Conservation (phyloP, 2,888 invertebrate genomes). For the Pimpla rufipes region DNA sequence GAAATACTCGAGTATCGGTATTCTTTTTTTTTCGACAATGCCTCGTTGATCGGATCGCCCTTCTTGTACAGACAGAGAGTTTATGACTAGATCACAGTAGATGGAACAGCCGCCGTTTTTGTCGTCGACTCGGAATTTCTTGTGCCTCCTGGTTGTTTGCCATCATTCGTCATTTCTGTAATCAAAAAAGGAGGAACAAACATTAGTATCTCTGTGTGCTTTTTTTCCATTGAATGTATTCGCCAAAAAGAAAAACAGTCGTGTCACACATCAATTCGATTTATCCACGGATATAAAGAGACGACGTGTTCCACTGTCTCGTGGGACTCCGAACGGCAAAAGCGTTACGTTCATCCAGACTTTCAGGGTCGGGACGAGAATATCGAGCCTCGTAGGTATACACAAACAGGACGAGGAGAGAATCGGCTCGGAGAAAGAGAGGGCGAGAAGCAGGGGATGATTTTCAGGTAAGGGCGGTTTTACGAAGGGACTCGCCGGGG, state of each 20-base stretch:
- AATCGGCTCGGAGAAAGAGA: conserved; percentile 34
- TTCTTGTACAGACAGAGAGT: conserved; percentile 71
- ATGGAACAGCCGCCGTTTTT: conserved; percentile 77
- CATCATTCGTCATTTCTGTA: conserved; percentile 74
- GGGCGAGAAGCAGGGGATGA: conserved; percentile 79
- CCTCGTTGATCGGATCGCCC: conserved; percentile 58
- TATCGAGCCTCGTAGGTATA: conserved; percentile 60
- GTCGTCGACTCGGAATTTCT: conserved; percentile 61
- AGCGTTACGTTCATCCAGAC: conserved; percentile 66
- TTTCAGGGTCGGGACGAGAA: conserved; percentile 58
- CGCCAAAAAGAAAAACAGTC: neutral
- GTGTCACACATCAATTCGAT: conserved; percentile 29
- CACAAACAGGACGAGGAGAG: conserved; percentile 32
- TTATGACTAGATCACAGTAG: conserved; percentile 83
- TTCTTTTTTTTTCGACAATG: conserved; percentile 42
- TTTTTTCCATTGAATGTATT: conserved; percentile 15
- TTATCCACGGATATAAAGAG: conserved; percentile 11
- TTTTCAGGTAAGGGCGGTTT: conserved; percentile 84
- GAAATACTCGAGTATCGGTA: conserved; percentile 37
- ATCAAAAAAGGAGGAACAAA: conserved; percentile 70
- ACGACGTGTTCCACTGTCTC: conserved; percentile 41
- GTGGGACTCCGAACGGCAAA: conserved; percentile 62
- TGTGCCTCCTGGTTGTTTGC: conserved; percentile 49
- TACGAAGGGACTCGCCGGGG: conserved; percentile 74
- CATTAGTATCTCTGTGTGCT: conserved; percentile 39